Percentiles rank a stretch among this genome's conserved stretches.
phyloP scores from a whole-genome alignment of 2,113 vertebrate species.

The Hippocampus comes region DNA sequence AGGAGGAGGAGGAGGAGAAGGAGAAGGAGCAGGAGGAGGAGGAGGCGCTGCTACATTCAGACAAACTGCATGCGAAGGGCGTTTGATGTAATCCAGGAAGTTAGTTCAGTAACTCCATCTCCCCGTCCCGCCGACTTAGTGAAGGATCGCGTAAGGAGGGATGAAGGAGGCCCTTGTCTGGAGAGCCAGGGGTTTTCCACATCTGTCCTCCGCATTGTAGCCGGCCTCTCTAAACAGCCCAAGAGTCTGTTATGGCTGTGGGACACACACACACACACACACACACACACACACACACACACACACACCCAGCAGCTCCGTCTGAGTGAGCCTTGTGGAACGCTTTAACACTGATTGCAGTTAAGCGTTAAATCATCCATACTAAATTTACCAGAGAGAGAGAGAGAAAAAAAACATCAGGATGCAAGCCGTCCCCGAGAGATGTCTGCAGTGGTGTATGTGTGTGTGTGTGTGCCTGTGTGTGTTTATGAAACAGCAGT shows the following conservation, averaged over 20 bases:
- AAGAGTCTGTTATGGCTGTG: slow-evolving; percentile 73
- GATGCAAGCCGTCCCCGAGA: slow-evolving; percentile 52
- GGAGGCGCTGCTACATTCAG: slow-evolving; percentile 28
- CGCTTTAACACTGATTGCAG: slow-evolving; percentile 76
- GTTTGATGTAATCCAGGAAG: slow-evolving; percentile 81
- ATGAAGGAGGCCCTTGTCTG: slow-evolving; percentile 78
- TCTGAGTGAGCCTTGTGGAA: slow-evolving; percentile 71
- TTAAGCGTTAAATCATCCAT: slow-evolving; percentile 77
- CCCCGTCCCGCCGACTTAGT: slow-evolving; percentile 60
- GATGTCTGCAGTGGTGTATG: slow-evolving; percentile 43
- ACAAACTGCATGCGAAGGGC: slow-evolving; percentile 48
- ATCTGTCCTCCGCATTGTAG: slow-evolving; percentile 79
- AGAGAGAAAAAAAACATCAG: slow-evolving; percentile 69
- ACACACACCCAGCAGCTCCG: slow-evolving; percentile 49
- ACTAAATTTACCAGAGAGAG: slow-evolving; percentile 70
- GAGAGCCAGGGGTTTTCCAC: slow-evolving; percentile 75
- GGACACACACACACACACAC: slow-evolving; percentile 19
- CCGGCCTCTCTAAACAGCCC: slow-evolving; percentile 74
- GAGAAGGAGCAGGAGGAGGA: neutral
- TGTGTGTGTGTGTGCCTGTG: slow-evolving; percentile 24
- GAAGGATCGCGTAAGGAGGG: slow-evolving; percentile 65
- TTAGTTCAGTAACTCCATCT: slow-evolving; percentile 78
- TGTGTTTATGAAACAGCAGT: slow-evolving; percentile 66
- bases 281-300: slow-evolving; percentile 10
- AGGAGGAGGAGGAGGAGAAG: slow-evolving; percentile 8